Conservation (phyloP, 2,888 invertebrate species). For the Empis stercorea region DNA sequence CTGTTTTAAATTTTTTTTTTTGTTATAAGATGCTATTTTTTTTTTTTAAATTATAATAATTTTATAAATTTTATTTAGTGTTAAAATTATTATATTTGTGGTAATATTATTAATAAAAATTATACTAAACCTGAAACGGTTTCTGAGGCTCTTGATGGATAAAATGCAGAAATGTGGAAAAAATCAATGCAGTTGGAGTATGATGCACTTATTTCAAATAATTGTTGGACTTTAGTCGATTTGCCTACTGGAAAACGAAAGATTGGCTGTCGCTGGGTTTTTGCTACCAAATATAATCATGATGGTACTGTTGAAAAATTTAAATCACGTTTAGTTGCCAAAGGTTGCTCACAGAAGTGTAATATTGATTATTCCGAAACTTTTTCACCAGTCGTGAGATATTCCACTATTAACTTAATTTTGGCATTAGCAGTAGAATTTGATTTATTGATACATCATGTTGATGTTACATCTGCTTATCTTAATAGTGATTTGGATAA, state of each 20-base stretch:
- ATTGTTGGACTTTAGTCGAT: slow-evolving; percentile 12
- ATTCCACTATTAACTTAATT: slow-evolving; percentile 13
- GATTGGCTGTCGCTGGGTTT: slow-evolving; percentile 15
- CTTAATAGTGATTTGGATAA: slow-evolving; percentile 13
- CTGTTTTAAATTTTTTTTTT: no score
- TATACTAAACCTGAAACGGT: background rate
- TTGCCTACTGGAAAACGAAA: slow-evolving; percentile 9
- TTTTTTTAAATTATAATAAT: no score
- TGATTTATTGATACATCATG: slow-evolving; percentile 13
- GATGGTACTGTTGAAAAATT: slow-evolving; percentile 10
- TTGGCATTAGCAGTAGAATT: slow-evolving; percentile 15
- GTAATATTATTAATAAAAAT: no score
- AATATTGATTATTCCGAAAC: slow-evolving; percentile 8
- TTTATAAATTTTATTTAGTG: no score
- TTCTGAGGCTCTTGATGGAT: background rate
- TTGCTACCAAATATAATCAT: slow-evolving; percentile 9
- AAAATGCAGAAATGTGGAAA: background rate
- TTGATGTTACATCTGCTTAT: slow-evolving; percentile 16
- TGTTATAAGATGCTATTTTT: no score
- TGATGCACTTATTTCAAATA: slow-evolving; percentile 10
- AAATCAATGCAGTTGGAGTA: slow-evolving; percentile 14
- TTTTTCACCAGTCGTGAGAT: slow-evolving; percentile 13
- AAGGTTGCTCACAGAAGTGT: slow-evolving; percentile 12
- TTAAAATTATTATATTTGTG: slow-evolving; percentile 6
- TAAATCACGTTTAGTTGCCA: slow-evolving; percentile 13